Conservation (phyloP, 2,113 vertebrate species). For the Petroica traversi region DNA sequence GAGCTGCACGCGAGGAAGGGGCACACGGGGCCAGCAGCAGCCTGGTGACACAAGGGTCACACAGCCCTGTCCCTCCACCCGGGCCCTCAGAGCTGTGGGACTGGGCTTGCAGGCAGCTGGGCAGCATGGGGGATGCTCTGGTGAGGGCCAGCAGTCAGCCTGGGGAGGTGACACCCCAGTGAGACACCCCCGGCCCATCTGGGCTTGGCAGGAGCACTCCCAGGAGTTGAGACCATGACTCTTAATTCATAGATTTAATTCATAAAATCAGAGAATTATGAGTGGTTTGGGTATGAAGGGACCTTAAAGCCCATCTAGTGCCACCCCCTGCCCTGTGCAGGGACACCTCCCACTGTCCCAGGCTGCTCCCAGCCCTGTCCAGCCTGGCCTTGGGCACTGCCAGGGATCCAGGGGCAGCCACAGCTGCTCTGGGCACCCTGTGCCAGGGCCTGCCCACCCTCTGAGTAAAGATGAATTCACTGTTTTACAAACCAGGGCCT, state of each 20-base stretch:
- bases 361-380: fast-evolving
- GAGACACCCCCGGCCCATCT: fast-evolving
- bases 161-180: neutral
- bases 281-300: neutral
- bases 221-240: neutral
- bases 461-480: neutral
- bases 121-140: neutral
- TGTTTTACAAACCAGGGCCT: neutral
- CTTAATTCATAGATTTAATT: neutral
- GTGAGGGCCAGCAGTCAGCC: neutral
- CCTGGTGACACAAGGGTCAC: fast-evolving
- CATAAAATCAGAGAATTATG: neutral
- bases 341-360: neutral
- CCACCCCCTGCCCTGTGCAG: neutral
- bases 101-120: fast-evolving
- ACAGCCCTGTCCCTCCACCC: fast-evolving
- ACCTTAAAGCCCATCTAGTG: neutral
- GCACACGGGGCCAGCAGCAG: neutral
- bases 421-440: neutral
- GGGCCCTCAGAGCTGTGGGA: neutral
- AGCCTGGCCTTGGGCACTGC: neutral
- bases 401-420: neutral
- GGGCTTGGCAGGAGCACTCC: neutral
- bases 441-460: neutral
- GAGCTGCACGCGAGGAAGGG: neutral